Evolutionary conservation across 2,888 invertebrate species (phyloP).

Genomic region (Matsumyia berberina): DNA sequence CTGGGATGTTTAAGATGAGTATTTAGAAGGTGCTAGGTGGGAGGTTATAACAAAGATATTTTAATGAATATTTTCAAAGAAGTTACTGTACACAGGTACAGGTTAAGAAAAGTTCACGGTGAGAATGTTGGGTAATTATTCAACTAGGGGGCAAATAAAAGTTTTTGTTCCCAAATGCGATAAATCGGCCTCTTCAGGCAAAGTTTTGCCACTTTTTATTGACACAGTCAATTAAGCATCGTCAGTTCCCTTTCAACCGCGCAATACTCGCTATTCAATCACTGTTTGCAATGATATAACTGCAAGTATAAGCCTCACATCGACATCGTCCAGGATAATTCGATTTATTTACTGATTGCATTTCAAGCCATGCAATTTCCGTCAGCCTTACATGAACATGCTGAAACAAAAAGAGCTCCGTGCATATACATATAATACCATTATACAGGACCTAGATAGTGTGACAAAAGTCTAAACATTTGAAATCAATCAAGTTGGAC

Average conservation of each 20-base stretch:
- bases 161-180: neutral
- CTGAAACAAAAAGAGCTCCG: slow-evolving; percentile 23
- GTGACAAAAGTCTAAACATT: slow-evolving; percentile 60
- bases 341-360: slow-evolving; percentile 38
- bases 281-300: slow-evolving; percentile 29
- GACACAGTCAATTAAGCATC: slow-evolving; percentile 46
- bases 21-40: slow-evolving; percentile 14
- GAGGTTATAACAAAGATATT: neutral
- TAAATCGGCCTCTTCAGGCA: slow-evolving; percentile 20
- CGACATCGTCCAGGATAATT: slow-evolving; percentile 31
- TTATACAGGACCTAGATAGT: slow-evolving; percentile 30
- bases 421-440: slow-evolving; percentile 3
- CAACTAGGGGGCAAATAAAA: no score
- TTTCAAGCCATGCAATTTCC: slow-evolving; percentile 24
- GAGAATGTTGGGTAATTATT: no score
- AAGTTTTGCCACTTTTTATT: neutral
- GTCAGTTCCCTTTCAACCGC: neutral
- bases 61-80: neutral
- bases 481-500: slow-evolving; percentile 65
- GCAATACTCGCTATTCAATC: neutral
- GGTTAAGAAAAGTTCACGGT: neutral
- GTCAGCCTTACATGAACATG: slow-evolving; percentile 26
- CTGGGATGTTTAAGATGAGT: slow-evolving; percentile 23
- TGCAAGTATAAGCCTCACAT: neutral
- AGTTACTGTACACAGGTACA: neutral